phyloP scores from a whole-genome alignment of 2,797 vertebrate species.

The Coreius guichenoti region DNA sequence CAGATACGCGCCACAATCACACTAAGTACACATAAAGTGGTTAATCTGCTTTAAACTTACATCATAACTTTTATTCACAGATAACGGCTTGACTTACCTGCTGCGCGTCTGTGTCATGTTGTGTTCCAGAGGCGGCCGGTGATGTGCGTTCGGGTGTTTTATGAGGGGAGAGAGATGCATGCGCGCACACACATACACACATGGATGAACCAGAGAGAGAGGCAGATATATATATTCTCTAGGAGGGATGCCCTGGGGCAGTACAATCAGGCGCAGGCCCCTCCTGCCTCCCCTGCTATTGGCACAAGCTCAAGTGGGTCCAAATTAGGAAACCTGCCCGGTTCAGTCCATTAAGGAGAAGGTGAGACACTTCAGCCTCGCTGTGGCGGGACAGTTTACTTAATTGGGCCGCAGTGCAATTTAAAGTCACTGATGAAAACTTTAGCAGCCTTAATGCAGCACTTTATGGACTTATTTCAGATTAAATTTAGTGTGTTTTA shows the following conservation, averaged over 20 bases:
- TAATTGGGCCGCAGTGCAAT: conserved; percentile 50
- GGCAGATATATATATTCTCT: conserved; percentile 89
- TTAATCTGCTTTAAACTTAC: neutral
- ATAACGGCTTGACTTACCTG: conserved; percentile 64
- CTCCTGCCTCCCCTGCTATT: conserved; percentile 52
- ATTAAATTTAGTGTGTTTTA: neutral
- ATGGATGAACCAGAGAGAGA: conserved; percentile 70
- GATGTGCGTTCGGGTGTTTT: conserved; percentile 43
- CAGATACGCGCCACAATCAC: neutral
- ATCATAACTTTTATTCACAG: neutral
- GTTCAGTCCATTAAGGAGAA: conserved; percentile 58
- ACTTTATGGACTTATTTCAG: neutral
- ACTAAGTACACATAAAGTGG: neutral
- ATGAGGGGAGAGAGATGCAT: conserved; percentile 39
- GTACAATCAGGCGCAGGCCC: conserved; percentile 77
- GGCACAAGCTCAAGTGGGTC: conserved; percentile 41
- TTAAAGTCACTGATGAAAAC: conserved; percentile 46
- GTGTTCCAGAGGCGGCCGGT: conserved; percentile 57
- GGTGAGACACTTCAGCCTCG: conserved; percentile 66
- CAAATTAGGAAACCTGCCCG: conserved; percentile 30
- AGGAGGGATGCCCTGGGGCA: conserved; percentile 87
- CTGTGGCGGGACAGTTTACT: conserved; percentile 65
- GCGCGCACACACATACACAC: conserved; percentile 13
- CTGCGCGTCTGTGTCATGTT: conserved; percentile 67
- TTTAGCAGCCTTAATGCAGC: conserved; percentile 23